A percentile compares a stretch with the other conserved stretches of the same genome.
Conservation (phyloP, 2,797 vertebrate species). For the Parauchenoglanis ngamensis region DNA sequence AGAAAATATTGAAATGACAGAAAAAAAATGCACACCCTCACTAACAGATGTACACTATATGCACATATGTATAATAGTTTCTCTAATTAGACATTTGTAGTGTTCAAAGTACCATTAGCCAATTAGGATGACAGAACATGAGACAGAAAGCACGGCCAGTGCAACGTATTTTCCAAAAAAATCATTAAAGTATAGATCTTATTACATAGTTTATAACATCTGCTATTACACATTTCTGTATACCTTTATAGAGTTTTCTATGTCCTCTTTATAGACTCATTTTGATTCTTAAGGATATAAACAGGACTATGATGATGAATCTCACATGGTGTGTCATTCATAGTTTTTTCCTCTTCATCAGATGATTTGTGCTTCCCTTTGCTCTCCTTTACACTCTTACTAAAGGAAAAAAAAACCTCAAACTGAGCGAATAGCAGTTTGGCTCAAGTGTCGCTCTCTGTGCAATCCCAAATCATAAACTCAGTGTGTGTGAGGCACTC, state of each 20-base stretch:
- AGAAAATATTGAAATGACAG: slow-evolving; percentile 68
- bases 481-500: slow-evolving; percentile 68
- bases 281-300: background rate
- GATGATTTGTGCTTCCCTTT: slow-evolving; percentile 42
- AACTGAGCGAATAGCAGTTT: slow-evolving; percentile 73
- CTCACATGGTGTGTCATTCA: background rate
- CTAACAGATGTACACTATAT: slow-evolving; percentile 1
- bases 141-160: background rate
- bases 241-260: background rate
- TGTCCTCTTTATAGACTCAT: background rate
- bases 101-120: background rate
- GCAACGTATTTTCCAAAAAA: background rate
- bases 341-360: background rate
- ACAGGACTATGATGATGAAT: background rate
- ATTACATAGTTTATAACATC: background rate
- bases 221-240: background rate
- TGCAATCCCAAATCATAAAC: slow-evolving; percentile 76
- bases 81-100: background rate
- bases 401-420: slow-evolving; percentile 45
- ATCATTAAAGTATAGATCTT: background rate
- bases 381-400: slow-evolving; percentile 59
- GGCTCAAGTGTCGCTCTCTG: slow-evolving; percentile 64
- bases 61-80: background rate
- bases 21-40: slow-evolving; percentile 9
- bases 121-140: background rate